phyloP scores from a whole-genome alignment of 2,888 invertebrate genomes.

The Ormyrus thymus region DNA sequence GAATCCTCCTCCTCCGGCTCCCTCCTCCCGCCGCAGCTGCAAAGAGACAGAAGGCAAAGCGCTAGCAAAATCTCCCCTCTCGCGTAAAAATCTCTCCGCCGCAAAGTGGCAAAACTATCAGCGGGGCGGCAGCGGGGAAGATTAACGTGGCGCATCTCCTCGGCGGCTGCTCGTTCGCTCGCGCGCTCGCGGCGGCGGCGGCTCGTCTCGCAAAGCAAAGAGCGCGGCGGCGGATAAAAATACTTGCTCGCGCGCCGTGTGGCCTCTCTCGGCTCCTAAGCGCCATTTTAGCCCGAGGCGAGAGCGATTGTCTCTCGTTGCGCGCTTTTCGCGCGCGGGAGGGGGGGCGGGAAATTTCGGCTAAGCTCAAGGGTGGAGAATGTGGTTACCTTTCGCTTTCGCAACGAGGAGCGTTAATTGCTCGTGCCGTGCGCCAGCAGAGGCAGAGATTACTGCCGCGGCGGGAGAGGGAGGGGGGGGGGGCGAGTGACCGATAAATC shows the following conservation, averaged over 20 bases:
- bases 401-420: slow-evolving; percentile 21
- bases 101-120: no score
- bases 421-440: not conserved
- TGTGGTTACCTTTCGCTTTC: slow-evolving; percentile 20
- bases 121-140: slow-evolving; percentile 41
- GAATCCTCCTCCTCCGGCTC: not conserved
- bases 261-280: slow-evolving; percentile 60
- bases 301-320: slow-evolving; percentile 30
- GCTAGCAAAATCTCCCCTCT: not conserved
- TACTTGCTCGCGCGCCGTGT: slow-evolving; percentile 56
- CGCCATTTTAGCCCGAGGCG: slow-evolving; percentile 34
- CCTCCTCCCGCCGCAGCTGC: not conserved
- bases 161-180: not conserved
- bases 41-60: not conserved
- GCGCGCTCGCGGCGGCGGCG: not conserved
- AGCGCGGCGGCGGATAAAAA: slow-evolving; percentile 66
- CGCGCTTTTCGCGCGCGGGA: not conserved
- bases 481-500: slow-evolving; percentile 30
- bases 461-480: no score
- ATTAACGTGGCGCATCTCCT: slow-evolving; percentile 60
- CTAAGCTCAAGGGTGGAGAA: slow-evolving; percentile 21
- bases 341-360: not conserved
- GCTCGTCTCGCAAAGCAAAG: slow-evolving; percentile 39
- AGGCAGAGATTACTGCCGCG: no score
- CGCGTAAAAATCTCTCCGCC: no score